These are phyloP conservation scores for Pachyseris speciosa DNA, from an alignment of 64 coral and sea anemone genomes.

Conservation along the genomic window DNA sequence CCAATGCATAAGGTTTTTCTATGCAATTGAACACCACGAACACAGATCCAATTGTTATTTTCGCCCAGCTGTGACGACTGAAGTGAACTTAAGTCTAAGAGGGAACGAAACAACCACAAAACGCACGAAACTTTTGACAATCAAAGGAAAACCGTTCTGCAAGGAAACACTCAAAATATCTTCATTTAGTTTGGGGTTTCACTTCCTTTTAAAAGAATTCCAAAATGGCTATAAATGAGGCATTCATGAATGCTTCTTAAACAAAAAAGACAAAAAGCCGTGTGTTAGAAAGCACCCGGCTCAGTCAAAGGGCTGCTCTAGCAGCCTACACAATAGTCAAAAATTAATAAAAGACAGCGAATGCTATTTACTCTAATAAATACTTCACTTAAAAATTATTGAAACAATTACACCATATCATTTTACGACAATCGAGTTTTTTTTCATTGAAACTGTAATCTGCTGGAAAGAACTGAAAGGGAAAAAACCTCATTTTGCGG, in stretches of 20 bases:
- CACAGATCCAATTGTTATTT: no score
- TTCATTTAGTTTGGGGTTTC: neutral
- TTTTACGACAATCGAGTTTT: no score
- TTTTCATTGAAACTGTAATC: no score
- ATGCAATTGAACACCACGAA: no score
- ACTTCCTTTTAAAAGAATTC: neutral
- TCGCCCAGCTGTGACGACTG: no score
- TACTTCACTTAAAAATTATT: neutral
- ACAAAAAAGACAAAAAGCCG: neutral
- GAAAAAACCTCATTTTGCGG: no score
- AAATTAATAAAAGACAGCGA: neutral
- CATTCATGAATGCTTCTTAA: neutral
- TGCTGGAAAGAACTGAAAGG: no score
- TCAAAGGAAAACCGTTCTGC: neutral
- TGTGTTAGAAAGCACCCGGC: neutral
- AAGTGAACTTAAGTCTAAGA: no score
- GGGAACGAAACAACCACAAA: neutral
- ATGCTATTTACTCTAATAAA: neutral
- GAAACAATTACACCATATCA: no score
- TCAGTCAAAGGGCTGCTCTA: neutral
- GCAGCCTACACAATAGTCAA: neutral
- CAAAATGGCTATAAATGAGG: neutral
- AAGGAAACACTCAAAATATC: neutral
- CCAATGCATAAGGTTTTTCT: no score
- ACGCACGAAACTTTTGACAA: neutral